Percentiles rank a stretch among this genome's conserved stretches.
Conservation (phyloP, 2,113 vertebrate genomes). For the Syngnathus typhle region DNA sequence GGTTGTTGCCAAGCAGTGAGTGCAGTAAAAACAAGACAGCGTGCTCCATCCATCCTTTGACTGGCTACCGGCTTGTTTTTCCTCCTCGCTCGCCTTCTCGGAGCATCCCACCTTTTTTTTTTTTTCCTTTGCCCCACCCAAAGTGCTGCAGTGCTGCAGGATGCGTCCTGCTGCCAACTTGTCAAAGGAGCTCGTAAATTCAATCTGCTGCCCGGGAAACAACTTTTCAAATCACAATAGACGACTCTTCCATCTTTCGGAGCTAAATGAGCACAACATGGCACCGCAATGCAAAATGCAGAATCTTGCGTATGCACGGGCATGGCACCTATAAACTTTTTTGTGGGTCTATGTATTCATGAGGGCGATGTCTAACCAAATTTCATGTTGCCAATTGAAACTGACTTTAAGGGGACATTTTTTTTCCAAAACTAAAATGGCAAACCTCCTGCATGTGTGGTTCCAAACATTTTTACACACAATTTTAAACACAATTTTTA, state of each 20-base stretch:
- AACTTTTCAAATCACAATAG: not conserved
- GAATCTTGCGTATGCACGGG: too few relatives aligned
- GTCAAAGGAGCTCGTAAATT: conserved; percentile 55
- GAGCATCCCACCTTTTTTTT: conserved; percentile 27
- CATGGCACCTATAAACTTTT: too few relatives aligned
- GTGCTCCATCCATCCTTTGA: conserved; percentile 52
- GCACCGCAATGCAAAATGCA: too few relatives aligned
- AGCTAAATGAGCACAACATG: too few relatives aligned
- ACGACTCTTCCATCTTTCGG: too few relatives aligned
- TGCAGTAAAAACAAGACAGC: conserved; percentile 61
- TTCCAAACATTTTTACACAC: too few relatives aligned
- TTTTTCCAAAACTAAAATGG: not conserved
- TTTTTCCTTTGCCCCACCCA: conserved; percentile 48
- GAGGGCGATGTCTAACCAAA: not conserved
- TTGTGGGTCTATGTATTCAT: not conserved
- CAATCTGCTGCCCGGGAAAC: conserved; percentile 8
- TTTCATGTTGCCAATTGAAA: not conserved
- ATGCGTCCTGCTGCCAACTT: conserved; percentile 47
- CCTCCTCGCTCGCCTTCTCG: conserved; percentile 16
- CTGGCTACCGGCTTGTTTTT: conserved; percentile 34
- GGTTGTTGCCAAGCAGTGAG: conserved; percentile 81
- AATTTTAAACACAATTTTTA: too few relatives aligned
- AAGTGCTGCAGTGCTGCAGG: conserved; percentile 68
- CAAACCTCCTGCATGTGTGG: not conserved
- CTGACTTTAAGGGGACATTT: not conserved